phyloP scores from a whole-genome alignment of 2,888 invertebrate genomes.

The Nipponacmea schrenckii region DNA sequence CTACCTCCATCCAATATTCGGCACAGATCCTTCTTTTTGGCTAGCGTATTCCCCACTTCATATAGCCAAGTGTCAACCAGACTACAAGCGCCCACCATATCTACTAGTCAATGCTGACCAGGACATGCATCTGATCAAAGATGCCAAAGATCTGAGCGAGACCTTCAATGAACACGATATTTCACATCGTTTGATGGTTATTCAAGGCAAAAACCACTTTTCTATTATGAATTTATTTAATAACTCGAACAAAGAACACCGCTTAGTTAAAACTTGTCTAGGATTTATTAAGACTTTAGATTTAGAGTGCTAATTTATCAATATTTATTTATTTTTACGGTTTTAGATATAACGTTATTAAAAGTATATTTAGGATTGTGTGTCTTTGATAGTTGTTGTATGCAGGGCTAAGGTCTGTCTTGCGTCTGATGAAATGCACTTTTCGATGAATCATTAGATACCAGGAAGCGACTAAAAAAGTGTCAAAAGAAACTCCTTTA shows the following conservation, averaged over 20 bases:
- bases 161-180: conserved; percentile 29
- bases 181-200: conserved; percentile 30
- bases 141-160: conserved; percentile 33
- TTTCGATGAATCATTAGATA: too few species aligned
- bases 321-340: too few species aligned
- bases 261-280: not conserved
- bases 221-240: conserved; percentile 33
- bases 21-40: conserved; percentile 31
- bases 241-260: not conserved
- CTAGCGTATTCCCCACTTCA: conserved; percentile 34
- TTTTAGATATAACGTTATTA: too few species aligned
- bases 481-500: too few species aligned
- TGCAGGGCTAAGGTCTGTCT: too few species aligned
- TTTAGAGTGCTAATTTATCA: too few species aligned
- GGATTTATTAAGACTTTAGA: not conserved
- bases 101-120: conserved; percentile 40
- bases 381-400: too few species aligned
- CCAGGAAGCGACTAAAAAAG: too few species aligned
- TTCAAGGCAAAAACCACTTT: conserved; percentile 41
- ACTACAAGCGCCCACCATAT: conserved; percentile 22
- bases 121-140: conserved; percentile 39
- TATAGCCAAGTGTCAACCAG: conserved; percentile 22
- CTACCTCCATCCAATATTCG: conserved; percentile 47
- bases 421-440: too few species aligned
- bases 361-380: too few species aligned